Evolutionary conservation across 1,140 invertebrate genomes (phyloP), one percentile per base, ranked within the genome.

Genomic region (Bombus waltoni): DNA sequence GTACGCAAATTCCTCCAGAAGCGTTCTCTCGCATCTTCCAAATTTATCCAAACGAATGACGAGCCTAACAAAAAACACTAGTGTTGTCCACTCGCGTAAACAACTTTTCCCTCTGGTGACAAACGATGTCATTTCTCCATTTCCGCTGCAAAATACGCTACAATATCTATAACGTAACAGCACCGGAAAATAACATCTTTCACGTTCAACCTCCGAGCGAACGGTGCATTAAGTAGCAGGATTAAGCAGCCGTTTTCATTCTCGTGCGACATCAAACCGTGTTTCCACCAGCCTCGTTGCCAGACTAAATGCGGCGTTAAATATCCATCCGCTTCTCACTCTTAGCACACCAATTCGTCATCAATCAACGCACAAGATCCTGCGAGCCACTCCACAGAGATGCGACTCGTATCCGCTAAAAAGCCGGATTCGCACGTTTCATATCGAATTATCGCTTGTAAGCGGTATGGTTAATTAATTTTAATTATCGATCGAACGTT

Each of bases 261-360:
- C 42, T 53, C 18, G 66, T 38, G 66, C 35, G 18, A 75, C 42
- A 8, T 35, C 13, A 38, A 15, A 53, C 11, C 32, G 73, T 35
- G 73, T 57, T 53, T 38, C 47, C 35, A 35, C 32, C 32, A 35
- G 72, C 44, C 44, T 75, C 44, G 73, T 75, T 75, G 47, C 32
- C 47, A 28, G 32, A 15, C 25, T 75, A 57, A 75, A 75, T 28
- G 73, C 73, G 35, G 44, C 73, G 73, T 75, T 75, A 53, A 57
- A 53, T 42, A 53, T 44, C 47, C 73, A 75, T 75, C 28, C 42
- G 72, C 40, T 74, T 38, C 66, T n/a, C 66, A 8, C 47, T 53
- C 68, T 70, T 70, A 25, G 3, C 44, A 15, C 32, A 38, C 32
- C 44, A 28, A 53, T 47, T 57, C 25, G 44, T 18, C 73, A 75